phyloP scores from a whole-genome alignment of 2,797 vertebrate genomes.

The Dicrostonyx torquatus region DNA sequence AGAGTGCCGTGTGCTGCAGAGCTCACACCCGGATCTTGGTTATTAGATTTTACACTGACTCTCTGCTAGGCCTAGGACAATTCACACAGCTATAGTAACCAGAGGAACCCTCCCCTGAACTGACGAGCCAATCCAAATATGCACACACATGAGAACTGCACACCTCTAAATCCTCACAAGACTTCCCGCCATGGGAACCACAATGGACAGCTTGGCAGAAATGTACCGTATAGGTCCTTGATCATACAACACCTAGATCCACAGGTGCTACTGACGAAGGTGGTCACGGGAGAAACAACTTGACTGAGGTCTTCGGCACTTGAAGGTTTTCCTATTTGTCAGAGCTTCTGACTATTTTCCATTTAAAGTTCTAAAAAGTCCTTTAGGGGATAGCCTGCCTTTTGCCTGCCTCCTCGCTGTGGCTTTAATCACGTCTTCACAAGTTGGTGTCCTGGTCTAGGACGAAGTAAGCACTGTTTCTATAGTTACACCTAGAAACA shows the following conservation, averaged over 20 bases:
- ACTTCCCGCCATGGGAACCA: background rate
- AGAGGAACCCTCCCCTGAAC: background rate
- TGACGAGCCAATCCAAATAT: background rate
- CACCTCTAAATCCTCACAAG: background rate
- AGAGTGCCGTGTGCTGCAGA: slow-evolving; percentile 28
- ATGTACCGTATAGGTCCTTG: background rate
- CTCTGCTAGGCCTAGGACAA: slow-evolving; percentile 1
- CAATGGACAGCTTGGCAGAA: background rate
- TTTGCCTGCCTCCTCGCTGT: slow-evolving; percentile 43
- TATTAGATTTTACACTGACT: slow-evolving; percentile 29
- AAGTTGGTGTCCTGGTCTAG: background rate
- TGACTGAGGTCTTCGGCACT: background rate
- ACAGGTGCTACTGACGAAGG: background rate
- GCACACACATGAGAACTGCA: background rate
- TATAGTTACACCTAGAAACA: slow-evolving; percentile 45
- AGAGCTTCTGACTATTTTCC: background rate
- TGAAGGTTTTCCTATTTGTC: background rate
- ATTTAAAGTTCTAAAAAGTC: background rate
- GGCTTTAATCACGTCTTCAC: background rate
- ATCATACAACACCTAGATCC: background rate
- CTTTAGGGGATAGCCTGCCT: background rate
- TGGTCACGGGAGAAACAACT: background rate
- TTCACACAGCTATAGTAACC: background rate
- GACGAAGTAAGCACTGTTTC: background rate
- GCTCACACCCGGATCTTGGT: background rate